These are phyloP conservation scores for Phaonia tiefii DNA, from an alignment of 2,888 invertebrate species.

Conservation along the genomic window DNA sequence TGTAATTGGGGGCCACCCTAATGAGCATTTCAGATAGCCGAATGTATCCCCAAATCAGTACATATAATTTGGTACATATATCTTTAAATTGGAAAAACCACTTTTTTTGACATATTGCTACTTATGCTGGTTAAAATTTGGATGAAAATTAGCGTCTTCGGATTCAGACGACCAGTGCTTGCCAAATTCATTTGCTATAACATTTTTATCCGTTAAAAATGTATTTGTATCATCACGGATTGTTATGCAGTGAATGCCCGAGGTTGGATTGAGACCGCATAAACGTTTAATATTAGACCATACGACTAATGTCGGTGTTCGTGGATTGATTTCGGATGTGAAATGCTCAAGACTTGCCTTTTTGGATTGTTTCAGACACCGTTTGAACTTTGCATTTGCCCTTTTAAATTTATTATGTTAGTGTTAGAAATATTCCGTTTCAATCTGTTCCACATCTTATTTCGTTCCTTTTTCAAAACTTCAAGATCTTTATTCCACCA, in stretches of 20 bases:
- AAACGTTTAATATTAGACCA: conserved; percentile 32
- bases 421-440: conserved; percentile 32
- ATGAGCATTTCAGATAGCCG: too few relatives aligned
- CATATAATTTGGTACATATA: too few relatives aligned
- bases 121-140: neutral
- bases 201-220: neutral
- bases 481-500: conserved; percentile 41
- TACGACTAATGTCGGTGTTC: conserved; percentile 9
- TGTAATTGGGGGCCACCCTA: too few relatives aligned
- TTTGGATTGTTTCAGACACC: conserved; percentile 12
- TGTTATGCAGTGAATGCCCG: neutral
- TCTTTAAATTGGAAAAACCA: too few relatives aligned
- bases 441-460: conserved; percentile 30
- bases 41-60: too few relatives aligned
- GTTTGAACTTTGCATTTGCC: conserved; percentile 9
- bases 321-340: conserved; percentile 17
- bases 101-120: too few relatives aligned
- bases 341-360: conserved; percentile 6
- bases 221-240: neutral
- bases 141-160: neutral
- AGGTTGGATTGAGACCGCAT: neutral
- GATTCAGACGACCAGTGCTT: conserved; percentile 13
- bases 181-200: conserved; percentile 18
- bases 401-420: conserved; percentile 34
- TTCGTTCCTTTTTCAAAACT: conserved; percentile 7